Conservation (phyloP, 2,797 vertebrate species). For the Gephyroberyx darwinii region DNA sequence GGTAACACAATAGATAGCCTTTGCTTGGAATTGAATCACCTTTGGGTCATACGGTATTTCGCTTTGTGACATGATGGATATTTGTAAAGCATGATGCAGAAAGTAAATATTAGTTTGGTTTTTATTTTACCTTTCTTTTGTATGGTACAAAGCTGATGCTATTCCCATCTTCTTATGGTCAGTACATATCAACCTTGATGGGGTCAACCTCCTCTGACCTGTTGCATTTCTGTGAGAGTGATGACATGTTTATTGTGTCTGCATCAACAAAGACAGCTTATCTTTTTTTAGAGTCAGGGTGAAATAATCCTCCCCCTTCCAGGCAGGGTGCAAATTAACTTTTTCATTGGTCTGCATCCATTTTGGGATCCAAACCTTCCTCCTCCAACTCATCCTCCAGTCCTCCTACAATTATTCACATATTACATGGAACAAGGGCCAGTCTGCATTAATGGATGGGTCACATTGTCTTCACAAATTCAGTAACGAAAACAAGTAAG, state of each 20-base stretch:
- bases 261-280: slow-evolving; percentile 19
- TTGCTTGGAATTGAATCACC: not conserved
- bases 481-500: too few relatives aligned
- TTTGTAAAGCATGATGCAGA: not conserved
- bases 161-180: not conserved
- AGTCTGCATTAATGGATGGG: too few relatives aligned
- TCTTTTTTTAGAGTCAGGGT: slow-evolving; percentile 28
- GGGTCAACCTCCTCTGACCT: slow-evolving; percentile 11
- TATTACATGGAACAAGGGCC: not conserved
- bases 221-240: slow-evolving; percentile 23
- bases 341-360: not conserved
- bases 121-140: too few relatives aligned
- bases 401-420: not conserved
- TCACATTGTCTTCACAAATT: too few relatives aligned
- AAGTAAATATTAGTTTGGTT: too few relatives aligned
- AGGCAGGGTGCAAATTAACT: slow-evolving; percentile 1
- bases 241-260: slow-evolving; percentile 38
- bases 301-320: not conserved
- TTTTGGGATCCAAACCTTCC: slow-evolving; percentile 14
- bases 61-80: not conserved
- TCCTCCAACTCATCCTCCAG: not conserved
- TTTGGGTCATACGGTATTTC: not conserved
- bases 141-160: not conserved
- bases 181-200: slow-evolving; percentile 30
- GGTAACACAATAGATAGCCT: not conserved